Evolutionary conservation across 2,888 invertebrate genomes (phyloP), one percentile per base, ranked within the genome.

Genomic region (Ferdinandea cuprea): DNA sequence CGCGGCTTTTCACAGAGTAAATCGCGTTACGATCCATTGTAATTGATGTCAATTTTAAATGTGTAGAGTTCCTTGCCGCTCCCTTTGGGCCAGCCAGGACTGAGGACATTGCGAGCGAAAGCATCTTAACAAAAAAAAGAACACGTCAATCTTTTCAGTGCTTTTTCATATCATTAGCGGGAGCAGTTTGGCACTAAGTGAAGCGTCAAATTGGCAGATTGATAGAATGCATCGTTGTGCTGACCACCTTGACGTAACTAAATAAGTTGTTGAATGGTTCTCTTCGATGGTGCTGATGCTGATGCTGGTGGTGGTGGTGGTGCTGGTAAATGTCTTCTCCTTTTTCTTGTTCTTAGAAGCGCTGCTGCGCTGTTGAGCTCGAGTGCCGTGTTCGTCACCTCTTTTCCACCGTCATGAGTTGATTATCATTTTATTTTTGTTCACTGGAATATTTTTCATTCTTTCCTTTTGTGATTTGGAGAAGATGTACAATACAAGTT

Each of bases 21-120:
- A 83, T 83, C 78, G 78, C 72, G 48, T 72, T 78, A 56, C 72
- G 72, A 83, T 83, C 83, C 78, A 73, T 73, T 78, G 83, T 83
- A 83, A 83, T 83, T 78, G 83, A 83, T 83, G 83, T 83, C 83
- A 83, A 83, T 83, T 83, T 83, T 78, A 61, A 78, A 78, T 73
- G 83, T 66, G 66, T 71, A 63, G 59, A 66, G 72, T 77, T 77
- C 19, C 61, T 9, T 46, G 19, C 63, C 77, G 65, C 71, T 17
- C 44, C 50, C 69, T 46, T 46, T 8, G 21, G 46, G 65, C 35
- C 46, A 37, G n/a, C n/a, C n/a, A n/a, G n/a, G n/a, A n/a, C n/a
- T n/a, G n/a, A n/a, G 65, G 59, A 19, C 58, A 58, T 42, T 11
- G 9, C 25, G 1, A 7, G 30, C 15, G 2, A n/a, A 1, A 3